A percentile compares a stretch with the other conserved stretches of the same genome.
Evolutionary conservation across 2,888 invertebrate genomes (phyloP).

Genomic region (Alsophila aescularia): DNA sequence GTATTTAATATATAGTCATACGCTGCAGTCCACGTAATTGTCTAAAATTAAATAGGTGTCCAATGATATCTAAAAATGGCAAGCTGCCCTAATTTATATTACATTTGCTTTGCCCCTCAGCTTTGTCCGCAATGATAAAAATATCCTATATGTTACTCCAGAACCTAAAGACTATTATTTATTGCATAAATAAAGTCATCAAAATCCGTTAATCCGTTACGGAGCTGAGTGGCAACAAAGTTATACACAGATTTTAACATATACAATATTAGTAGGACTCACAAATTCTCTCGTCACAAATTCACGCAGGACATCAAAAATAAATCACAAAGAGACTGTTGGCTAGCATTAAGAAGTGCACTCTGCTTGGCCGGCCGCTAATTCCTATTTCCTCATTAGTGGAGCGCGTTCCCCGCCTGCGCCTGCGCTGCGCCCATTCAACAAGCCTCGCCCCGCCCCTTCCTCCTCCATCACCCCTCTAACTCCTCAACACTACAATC

Average conservation of each 20-base stretch:
- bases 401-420: conserved; percentile 60
- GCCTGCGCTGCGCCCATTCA: conserved; percentile 60
- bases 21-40: not conserved
- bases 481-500: conserved; percentile 53
- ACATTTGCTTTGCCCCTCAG: too few species aligned
- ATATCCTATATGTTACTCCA: too few species aligned
- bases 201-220: too few species aligned
- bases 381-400: conserved; percentile 84
- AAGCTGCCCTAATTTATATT: not conserved
- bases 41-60: not conserved
- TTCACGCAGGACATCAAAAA: conserved; percentile 17
- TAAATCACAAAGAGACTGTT: conserved; percentile 47
- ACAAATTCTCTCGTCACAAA: conserved; percentile 6
- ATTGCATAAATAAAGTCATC: too few species aligned
- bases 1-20: too few species aligned
- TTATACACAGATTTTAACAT: too few species aligned
- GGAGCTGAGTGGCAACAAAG: too few species aligned
- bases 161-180: too few species aligned
- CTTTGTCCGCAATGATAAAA: too few species aligned
- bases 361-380: conserved; percentile 73
- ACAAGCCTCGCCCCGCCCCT: conserved; percentile 45
- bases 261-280: too few species aligned
- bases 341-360: conserved; percentile 69
- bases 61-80: not conserved
- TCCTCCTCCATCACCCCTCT: conserved; percentile 42